These are phyloP conservation scores for Spodoptera picta DNA, from an alignment of 2,888 invertebrate genomes.

Conservation along the genomic window DNA sequence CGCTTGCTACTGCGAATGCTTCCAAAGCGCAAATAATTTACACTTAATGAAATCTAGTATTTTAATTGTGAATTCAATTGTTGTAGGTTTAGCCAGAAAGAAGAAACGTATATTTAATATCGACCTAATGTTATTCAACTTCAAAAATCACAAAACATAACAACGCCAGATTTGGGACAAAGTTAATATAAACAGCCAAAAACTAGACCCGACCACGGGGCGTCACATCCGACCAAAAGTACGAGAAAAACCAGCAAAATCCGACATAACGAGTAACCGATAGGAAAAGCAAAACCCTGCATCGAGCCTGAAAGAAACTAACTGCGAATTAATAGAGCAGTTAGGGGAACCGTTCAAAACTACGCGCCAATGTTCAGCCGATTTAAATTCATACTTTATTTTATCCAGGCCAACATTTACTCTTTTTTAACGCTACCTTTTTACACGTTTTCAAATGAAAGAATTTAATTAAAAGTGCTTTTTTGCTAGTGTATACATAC, in stretches of 20 bases:
- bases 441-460: slow-evolving; percentile 14
- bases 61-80: too few relatives aligned
- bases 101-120: slow-evolving; percentile 1
- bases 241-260: slow-evolving; percentile 65
- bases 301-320: slow-evolving; percentile 72
- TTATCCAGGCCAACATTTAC: slow-evolving; percentile 10
- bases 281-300: slow-evolving; percentile 68
- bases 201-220: slow-evolving; percentile 46
- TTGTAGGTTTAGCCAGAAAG: not conserved
- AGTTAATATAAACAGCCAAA: slow-evolving; percentile 53
- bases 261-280: slow-evolving; percentile 74
- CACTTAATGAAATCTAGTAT: too few relatives aligned
- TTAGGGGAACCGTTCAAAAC: slow-evolving; percentile 60
- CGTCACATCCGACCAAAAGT: slow-evolving; percentile 63
- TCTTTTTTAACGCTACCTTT: slow-evolving; percentile 18
- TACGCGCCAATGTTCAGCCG: slow-evolving; percentile 45
- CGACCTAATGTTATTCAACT: slow-evolving; percentile 1
- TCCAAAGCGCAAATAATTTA: too few relatives aligned
- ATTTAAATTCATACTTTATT: slow-evolving; percentile 45
- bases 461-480: slow-evolving; percentile 24
- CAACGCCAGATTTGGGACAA: slow-evolving; percentile 29
- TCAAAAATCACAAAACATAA: not conserved
- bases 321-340: slow-evolving; percentile 74
- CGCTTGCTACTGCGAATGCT: too few relatives aligned
- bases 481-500: not conserved